Evolutionary conservation across 2,888 invertebrate genomes (phyloP).

Genomic region (Latrodectus elegans): DNA sequence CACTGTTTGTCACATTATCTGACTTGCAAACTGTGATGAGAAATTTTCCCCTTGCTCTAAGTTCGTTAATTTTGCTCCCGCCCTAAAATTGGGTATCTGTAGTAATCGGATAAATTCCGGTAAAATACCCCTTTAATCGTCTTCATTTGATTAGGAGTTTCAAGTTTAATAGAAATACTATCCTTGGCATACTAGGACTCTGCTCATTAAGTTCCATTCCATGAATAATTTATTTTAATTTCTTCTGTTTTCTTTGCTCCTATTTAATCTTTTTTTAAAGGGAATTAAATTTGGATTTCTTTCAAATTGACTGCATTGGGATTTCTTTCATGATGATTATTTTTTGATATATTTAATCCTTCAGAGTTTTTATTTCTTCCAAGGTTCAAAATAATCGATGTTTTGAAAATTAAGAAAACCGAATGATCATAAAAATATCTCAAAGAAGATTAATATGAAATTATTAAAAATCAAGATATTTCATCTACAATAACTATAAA

Average conservation of each 20-base stretch:
- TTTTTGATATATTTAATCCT: too few relatives aligned
- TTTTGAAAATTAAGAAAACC: too few relatives aligned
- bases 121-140: conserved; percentile 50
- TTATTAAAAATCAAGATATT: too few relatives aligned
- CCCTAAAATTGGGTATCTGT: conserved; percentile 27
- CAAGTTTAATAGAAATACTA: conserved; percentile 21
- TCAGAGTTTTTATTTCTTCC: too few relatives aligned
- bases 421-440: too few relatives aligned
- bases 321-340: too few relatives aligned
- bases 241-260: conserved; percentile 16
- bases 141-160: conserved; percentile 51
- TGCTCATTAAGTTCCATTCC: conserved; percentile 45
- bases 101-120: conserved; percentile 50
- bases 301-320: too few relatives aligned
- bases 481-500: too few relatives aligned
- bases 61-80: conserved; percentile 41
- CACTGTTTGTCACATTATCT: conserved; percentile 45
- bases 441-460: too few relatives aligned
- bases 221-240: conserved; percentile 42
- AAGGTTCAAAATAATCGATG: too few relatives aligned
- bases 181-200: conserved; percentile 3
- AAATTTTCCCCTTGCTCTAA: conserved; percentile 22
- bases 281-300: background rate
- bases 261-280: background rate
- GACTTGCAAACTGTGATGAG: conserved; percentile 23